A percentile compares a stretch with the other conserved stretches of the same genome.
These are phyloP conservation scores for Podiceps cristatus DNA, from an alignment of 2,113 vertebrate species.

Conservation along the genomic window DNA sequence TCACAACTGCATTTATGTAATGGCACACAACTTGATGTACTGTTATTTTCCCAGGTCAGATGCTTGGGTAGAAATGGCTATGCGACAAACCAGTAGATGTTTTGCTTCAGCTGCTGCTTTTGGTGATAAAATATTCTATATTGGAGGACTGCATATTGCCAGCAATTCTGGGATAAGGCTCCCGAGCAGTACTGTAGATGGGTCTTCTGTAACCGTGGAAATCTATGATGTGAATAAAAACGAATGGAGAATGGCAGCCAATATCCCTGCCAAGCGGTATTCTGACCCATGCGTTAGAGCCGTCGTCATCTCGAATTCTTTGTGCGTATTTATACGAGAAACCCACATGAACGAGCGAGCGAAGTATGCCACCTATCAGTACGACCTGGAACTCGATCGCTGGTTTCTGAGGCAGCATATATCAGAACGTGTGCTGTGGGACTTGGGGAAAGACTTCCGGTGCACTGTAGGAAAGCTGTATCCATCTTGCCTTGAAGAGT, in stretches of 20 bases:
- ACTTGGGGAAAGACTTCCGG: slow-evolving; percentile 93
- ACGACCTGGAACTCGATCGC: slow-evolving; percentile 89
- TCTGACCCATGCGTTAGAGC: slow-evolving; percentile 93
- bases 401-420: slow-evolving; percentile 94
- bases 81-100: slow-evolving; percentile 91
- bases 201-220: slow-evolving; percentile 92
- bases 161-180: slow-evolving; percentile 89
- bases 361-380: slow-evolving; percentile 95
- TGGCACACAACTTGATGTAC: slow-evolving; percentile 95
- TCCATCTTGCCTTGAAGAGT: slow-evolving; percentile 96
- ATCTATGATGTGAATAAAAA: slow-evolving; percentile 95
- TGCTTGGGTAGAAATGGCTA: slow-evolving; percentile 96
- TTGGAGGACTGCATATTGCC: slow-evolving; percentile 93
- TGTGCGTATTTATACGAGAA: slow-evolving; percentile 94
- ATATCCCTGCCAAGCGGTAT: slow-evolving; percentile 94
- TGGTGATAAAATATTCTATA: slow-evolving; percentile 95
- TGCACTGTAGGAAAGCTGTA: slow-evolving; percentile 97
- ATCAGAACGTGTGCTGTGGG: slow-evolving; percentile 94
- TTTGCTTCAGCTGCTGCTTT: slow-evolving; percentile 94
- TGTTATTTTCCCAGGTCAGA: slow-evolving; percentile 94
- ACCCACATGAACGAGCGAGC: slow-evolving; percentile 95
- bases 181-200: slow-evolving; percentile 89
- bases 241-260: slow-evolving; percentile 92
- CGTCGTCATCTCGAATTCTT: slow-evolving; percentile 89
- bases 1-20: slow-evolving; percentile 93